Evolutionary conservation across 1,140 invertebrate genomes (phyloP).

Genomic region (Temnothorax longispinosus): DNA sequence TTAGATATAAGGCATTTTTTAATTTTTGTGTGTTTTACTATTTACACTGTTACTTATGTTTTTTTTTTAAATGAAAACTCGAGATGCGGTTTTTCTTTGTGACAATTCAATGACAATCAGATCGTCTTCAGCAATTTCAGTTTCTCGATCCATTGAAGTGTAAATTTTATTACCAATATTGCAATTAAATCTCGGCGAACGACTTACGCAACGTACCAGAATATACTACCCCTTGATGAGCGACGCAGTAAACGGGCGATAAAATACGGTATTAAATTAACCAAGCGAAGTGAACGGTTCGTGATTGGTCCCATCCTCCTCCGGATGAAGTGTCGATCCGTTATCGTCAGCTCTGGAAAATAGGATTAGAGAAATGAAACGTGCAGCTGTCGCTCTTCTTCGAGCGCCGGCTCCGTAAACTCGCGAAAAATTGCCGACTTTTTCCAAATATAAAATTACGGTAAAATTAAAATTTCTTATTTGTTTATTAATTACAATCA

Average conservation of each 20-base stretch:
- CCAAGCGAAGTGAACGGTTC: conserved; percentile 11
- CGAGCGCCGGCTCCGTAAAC: not conserved
- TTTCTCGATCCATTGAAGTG: not conserved
- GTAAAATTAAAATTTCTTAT: not conserved
- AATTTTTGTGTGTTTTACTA: too few relatives aligned
- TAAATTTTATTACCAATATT: conserved; percentile 23
- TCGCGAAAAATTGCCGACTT: not conserved
- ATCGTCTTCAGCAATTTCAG: not conserved
- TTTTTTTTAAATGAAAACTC: not conserved
- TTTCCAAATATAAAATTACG: not conserved
- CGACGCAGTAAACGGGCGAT: not conserved
- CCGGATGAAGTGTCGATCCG: conserved; percentile 20
- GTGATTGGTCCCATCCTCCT: conserved; percentile 38
- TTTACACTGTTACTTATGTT: not conserved
- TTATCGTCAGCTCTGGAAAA: conserved; percentile 33
- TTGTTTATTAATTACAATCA: not conserved
- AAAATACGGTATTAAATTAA: conserved; percentile 57
- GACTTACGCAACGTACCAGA: not conserved
- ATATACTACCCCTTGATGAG: not conserved
- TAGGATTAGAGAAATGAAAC: conserved; percentile 53
- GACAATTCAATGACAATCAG: too few relatives aligned
- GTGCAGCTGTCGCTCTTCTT: conserved; percentile 16
- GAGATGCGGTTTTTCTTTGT: not conserved
- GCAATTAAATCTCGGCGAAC: not conserved
- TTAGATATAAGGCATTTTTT: not conserved